Percentiles rank a stretch among this genome's conserved stretches.
Evolutionary conservation across 2,888 invertebrate genomes (phyloP).

Genomic region (Mesorhabditis belari): DNA sequence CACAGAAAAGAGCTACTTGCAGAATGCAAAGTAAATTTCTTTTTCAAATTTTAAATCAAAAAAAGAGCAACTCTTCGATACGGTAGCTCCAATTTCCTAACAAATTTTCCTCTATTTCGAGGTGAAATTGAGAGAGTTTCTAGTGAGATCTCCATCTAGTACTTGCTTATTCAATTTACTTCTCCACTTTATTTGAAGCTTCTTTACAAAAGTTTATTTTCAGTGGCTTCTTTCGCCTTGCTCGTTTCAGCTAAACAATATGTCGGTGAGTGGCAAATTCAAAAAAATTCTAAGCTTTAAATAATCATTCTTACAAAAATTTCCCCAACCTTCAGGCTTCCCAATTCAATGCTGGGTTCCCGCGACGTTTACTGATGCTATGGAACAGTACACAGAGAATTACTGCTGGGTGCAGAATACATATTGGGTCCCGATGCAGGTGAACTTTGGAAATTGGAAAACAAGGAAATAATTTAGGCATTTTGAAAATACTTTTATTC

Average conservation of each 20-base stretch:
- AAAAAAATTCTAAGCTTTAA: neutral
- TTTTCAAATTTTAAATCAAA: too few species aligned
- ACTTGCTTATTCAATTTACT: neutral
- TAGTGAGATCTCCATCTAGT: too few species aligned
- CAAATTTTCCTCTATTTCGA: too few species aligned
- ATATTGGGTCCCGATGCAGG: constrained; percentile 53
- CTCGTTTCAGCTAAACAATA: constrained; percentile 53
- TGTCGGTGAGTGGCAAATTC: constrained; percentile 33
- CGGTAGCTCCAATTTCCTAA: too few species aligned
- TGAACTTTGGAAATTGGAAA: neutral
- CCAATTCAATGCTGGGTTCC: constrained; percentile 54
- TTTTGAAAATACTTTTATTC: neutral
- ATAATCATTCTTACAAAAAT: too few species aligned
- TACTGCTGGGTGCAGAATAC: constrained; percentile 53
- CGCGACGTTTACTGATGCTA: constrained; percentile 53
- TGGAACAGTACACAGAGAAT: constrained; percentile 54
- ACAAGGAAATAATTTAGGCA: neutral
- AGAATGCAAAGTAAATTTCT: too few species aligned
- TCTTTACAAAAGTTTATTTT: constrained; percentile 11
- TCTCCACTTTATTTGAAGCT: neutral
- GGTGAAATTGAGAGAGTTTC: too few species aligned
- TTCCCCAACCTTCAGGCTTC: constrained; percentile 30
- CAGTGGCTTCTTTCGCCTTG: constrained; percentile 52
- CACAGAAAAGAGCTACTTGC: too few species aligned
- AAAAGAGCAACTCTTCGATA: too few species aligned